Conservation (phyloP, 2,113 vertebrate species). For the Peucedramus taeniatus region DNA sequence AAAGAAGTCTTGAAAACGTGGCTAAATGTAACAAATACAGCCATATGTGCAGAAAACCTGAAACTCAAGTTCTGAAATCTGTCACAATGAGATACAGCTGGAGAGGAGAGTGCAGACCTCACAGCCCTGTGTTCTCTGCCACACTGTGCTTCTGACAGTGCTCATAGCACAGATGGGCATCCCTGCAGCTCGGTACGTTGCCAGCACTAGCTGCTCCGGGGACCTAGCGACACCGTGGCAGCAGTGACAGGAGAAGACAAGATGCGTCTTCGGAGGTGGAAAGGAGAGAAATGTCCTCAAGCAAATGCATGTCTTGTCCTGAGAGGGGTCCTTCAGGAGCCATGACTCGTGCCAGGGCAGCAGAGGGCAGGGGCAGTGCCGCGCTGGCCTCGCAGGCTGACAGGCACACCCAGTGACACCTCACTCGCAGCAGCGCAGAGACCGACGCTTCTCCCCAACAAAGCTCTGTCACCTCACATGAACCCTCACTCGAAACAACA, state of each 20-base stretch:
- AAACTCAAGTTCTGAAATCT: not conserved
- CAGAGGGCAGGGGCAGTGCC: accelerated
- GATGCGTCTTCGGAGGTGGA: not conserved
- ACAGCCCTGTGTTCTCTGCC: not conserved
- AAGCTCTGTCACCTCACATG: not conserved
- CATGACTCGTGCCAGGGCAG: not conserved
- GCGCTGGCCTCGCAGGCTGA: not conserved
- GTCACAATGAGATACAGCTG: not conserved
- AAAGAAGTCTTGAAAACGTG: not conserved
- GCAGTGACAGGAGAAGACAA: not conserved
- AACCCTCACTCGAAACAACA: not conserved
- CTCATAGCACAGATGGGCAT: accelerated
- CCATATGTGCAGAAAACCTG: not conserved
- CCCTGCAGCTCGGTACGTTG: not conserved
- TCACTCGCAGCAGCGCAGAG: accelerated
- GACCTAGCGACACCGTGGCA: accelerated
- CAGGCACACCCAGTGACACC: accelerated
- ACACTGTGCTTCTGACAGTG: not conserved
- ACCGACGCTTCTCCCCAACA: not conserved
- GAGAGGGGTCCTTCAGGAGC: not conserved
- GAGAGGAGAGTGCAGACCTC: not conserved
- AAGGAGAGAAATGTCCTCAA: not conserved
- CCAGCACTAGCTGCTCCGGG: accelerated
- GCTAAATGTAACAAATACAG: not conserved
- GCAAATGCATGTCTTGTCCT: not conserved